Percentiles rank a stretch among this genome's conserved stretches.
phyloP scores from a whole-genome alignment of 2,888 invertebrate genomes.

The Drosophila mayaguana region DNA sequence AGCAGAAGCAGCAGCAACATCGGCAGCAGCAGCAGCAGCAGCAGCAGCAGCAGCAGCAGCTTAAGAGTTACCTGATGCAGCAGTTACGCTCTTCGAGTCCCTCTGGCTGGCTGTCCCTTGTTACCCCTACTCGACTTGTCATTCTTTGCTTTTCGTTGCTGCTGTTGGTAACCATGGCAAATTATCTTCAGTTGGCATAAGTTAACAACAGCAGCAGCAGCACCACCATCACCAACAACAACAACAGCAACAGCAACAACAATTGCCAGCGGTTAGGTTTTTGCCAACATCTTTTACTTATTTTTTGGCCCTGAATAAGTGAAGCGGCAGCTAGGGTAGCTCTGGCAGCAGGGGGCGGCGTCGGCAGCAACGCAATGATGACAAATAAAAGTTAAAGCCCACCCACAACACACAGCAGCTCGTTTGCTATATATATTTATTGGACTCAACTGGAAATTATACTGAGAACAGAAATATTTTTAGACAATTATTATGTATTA shows the following conservation, averaged over 20 bases:
- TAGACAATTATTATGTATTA: conserved; percentile 12
- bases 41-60: conserved; percentile 51
- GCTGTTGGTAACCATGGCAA: conserved; percentile 76
- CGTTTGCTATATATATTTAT: conserved; percentile 23
- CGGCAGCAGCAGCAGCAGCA: conserved; percentile 35
- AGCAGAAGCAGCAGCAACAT: conserved; percentile 19
- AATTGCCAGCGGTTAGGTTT: conserved; percentile 44
- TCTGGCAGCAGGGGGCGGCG: not conserved
- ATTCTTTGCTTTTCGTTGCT: conserved; percentile 60
- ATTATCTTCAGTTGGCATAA: conserved; percentile 78
- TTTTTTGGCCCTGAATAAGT: conserved; percentile 49
- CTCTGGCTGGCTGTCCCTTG: conserved; percentile 1
- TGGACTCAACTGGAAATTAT: conserved; percentile 9
- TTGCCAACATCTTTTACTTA: conserved; percentile 40
- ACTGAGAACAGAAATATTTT: conserved; percentile 21
- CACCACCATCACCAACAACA: conserved; percentile 31
- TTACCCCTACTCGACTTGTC: conserved; percentile 29
- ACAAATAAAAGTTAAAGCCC: conserved; percentile 63
- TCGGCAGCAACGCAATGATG: conserved; percentile 38
- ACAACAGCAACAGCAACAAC: conserved; percentile 38
- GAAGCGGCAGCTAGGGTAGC: conserved; percentile 16
- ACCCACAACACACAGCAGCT: conserved; percentile 19
- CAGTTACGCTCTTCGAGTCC: conserved; percentile 14
- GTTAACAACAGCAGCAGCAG: conserved; percentile 66
- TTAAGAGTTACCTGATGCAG: conserved; percentile 76